Base-by-base conservation (phyloP, 1,140 invertebrate genomes). In the Phymorhynchus buccinoides region DNA sequence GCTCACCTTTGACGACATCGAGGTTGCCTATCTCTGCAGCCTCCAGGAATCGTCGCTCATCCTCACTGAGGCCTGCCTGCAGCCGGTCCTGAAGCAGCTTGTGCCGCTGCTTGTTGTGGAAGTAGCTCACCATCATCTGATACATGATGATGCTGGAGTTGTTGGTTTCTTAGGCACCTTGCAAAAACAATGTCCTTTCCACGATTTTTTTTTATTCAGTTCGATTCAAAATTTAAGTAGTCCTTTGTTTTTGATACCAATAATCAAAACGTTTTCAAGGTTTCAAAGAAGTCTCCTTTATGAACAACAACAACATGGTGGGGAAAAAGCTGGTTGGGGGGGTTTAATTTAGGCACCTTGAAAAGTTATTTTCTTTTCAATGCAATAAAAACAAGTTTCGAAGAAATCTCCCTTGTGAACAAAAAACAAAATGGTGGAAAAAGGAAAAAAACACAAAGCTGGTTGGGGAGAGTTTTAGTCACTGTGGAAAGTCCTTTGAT, bases 1-100 rank as follows among this genome's bases (percentile, higher is more conserved):
- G 18, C 82, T 81, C 22, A 87, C 86, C 85, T 83, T 84, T 89
- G 1, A 91, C 80, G 9, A 87, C 84, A 42, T 89, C 86, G 35
- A 89, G 66, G 66, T 90, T 88, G 0, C 90, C 90, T 16, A 89
- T 87, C 52, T 91, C 90, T 0, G 89, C 88, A 4, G 90, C 88
- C 37, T 86, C 78, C 82, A 90, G 71, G 77, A 89, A 91, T 9
- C 84, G 41, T 1, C 88, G 80, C 42, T 90, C 88, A 0, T 87
- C 85, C 30, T 90, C 89, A 1, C 84, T 83, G 1, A 89, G 75
- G 22, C 89, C 88, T 0, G 88, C 89, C 62, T 87, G 85, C 68
- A 90, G 84, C 16, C 89, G 82, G 48, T 88, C 89, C 35, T 89
- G 80, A 9, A 88, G 68, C 32, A 89, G 75, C 39, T 68, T 83